Percentiles rank a stretch among this genome's conserved stretches.
Conservation (phyloP, 2,888 invertebrate species). For the Tyria jacobaeae region DNA sequence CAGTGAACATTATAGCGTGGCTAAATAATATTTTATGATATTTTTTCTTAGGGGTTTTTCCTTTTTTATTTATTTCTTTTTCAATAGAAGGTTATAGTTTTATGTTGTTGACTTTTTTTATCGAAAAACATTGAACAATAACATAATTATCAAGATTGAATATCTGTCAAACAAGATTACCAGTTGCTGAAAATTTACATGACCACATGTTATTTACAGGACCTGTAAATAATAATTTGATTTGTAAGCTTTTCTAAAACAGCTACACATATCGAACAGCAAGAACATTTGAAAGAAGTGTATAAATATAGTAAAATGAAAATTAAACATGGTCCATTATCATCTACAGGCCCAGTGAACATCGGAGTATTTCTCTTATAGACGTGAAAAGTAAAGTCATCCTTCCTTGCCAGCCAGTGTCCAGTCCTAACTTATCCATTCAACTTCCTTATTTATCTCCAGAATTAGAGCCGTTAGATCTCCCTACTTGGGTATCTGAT, state of each 20-base stretch:
- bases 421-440: too few relatives aligned
- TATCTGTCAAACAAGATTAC: constrained; percentile 59
- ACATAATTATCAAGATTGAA: constrained; percentile 57
- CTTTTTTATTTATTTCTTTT: too few relatives aligned
- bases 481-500: too few relatives aligned
- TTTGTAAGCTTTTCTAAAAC: constrained; percentile 81
- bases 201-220: constrained; percentile 74
- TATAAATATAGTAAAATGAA: constrained; percentile 65
- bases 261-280: constrained; percentile 69
- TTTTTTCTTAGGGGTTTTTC: too few relatives aligned
- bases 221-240: too few relatives aligned
- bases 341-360: constrained; percentile 83
- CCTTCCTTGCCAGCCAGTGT: constrained; percentile 61
- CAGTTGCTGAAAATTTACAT: constrained; percentile 74
- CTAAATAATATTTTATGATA: too few relatives aligned
- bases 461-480: too few relatives aligned
- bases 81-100: too few relatives aligned
- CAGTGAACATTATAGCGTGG: too few relatives aligned
- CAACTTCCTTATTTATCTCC: too few relatives aligned
- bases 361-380: constrained; percentile 87
- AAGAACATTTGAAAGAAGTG: constrained; percentile 70
- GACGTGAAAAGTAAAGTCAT: constrained; percentile 75
- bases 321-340: constrained; percentile 77
- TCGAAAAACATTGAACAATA: too few relatives aligned
- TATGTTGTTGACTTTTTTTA: too few relatives aligned